Evolutionary conservation across 2,797 vertebrate species (phyloP).

Genomic region (Molossus molossus): DNA sequence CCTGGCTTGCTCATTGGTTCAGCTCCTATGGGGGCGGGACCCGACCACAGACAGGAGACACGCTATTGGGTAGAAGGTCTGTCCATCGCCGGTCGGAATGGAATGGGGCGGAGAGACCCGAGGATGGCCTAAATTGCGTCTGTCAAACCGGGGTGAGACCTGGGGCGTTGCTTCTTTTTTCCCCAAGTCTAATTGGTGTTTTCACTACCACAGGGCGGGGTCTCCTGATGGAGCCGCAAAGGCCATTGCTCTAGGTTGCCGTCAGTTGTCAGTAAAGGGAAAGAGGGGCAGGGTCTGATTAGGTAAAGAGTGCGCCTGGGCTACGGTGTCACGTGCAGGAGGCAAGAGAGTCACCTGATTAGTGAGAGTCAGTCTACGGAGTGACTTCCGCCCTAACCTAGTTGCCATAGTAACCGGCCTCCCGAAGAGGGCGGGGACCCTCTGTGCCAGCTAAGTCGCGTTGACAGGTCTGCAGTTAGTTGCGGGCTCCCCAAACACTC

Average conservation of each 20-base stretch:
- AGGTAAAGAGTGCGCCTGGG: background rate
- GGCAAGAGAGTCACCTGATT: slow-evolving; percentile 82
- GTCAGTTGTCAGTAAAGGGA: slow-evolving; percentile 72
- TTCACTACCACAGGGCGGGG: slow-evolving; percentile 59
- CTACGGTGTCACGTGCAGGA: slow-evolving; percentile 80
- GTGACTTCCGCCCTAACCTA: slow-evolving; percentile 84
- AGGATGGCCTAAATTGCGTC: slow-evolving; percentile 81
- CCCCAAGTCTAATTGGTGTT: slow-evolving; percentile 71
- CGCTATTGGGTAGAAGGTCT: slow-evolving; percentile 69
- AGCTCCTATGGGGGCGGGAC: slow-evolving; percentile 50
- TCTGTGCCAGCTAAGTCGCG: background rate
- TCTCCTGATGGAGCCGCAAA: background rate
- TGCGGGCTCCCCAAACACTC: background rate
- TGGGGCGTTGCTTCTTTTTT: slow-evolving; percentile 73
- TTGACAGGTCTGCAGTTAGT: background rate
- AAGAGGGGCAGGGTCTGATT: slow-evolving; percentile 51
- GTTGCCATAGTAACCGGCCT: slow-evolving; percentile 76
- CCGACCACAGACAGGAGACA: accelerated
- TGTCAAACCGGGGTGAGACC: slow-evolving; percentile 73
- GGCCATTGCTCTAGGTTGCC: slow-evolving; percentile 66
- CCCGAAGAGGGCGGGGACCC: background rate
- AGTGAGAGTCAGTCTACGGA: slow-evolving; percentile 39
- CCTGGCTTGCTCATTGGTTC: slow-evolving; percentile 75
- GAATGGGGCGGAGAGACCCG: slow-evolving; percentile 69
- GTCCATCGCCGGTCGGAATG: slow-evolving; percentile 63